Percentiles rank a stretch among this genome's conserved stretches.
These are phyloP conservation scores for Chrysochloris asiatica DNA, from an alignment of 2,113 vertebrate species.

Conservation along the genomic window DNA sequence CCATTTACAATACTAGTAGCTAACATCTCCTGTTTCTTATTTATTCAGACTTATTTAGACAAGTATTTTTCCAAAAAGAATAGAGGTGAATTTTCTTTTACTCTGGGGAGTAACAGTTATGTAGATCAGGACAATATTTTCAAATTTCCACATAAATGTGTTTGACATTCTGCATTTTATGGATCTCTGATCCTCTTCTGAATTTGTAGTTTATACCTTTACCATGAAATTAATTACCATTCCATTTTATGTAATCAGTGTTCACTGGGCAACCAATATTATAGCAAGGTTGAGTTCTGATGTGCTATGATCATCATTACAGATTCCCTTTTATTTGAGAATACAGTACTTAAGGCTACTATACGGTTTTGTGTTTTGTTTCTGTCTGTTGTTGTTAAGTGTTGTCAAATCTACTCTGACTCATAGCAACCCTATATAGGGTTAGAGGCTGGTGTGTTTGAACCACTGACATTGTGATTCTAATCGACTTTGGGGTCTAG, in stretches of 20 bases:
- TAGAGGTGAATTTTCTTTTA: neutral
- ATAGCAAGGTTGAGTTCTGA: conserved; percentile 17
- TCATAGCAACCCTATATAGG: too few relatives aligned
- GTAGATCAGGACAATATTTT: conserved; percentile 28
- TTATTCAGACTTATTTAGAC: conserved; percentile 28
- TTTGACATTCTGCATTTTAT: conserved; percentile 13
- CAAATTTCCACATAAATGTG: conserved; percentile 25
- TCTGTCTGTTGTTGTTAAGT: neutral
- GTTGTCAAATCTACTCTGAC: too few relatives aligned
- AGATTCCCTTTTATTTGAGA: neutral
- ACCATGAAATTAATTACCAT: neutral
- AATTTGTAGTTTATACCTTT: conserved; percentile 5
- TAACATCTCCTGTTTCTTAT: neutral
- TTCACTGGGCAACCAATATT: neutral
- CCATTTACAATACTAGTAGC: neutral
- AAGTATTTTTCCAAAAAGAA: neutral
- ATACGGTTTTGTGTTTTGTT: conserved; percentile 21
- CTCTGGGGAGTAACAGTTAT: neutral
- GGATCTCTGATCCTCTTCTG: neutral
- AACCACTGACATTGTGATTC: too few relatives aligned
- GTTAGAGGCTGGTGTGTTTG: too few relatives aligned
- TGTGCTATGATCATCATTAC: neutral
- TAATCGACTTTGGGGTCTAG: too few relatives aligned
- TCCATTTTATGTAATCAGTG: neutral
- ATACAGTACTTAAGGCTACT: neutral